Percentiles rank a stretch among this genome's conserved stretches.
These are phyloP conservation scores for Scolopax rusticola DNA, from an alignment of 2,797 vertebrate genomes.

Conservation along the genomic window DNA sequence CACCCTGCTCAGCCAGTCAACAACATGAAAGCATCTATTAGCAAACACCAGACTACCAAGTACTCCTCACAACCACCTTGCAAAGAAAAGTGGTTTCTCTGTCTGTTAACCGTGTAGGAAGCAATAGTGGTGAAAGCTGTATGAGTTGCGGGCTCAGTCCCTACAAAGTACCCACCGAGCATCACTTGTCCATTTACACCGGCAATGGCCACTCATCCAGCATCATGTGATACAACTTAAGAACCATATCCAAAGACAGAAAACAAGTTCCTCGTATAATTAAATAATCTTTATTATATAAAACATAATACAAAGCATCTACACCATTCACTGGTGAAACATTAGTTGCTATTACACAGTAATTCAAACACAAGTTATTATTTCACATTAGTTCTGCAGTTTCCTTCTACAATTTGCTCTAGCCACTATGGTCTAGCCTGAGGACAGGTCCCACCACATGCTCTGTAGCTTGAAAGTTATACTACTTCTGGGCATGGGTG, in stretches of 20 bases:
- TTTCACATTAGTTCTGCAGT: slow-evolving; percentile 54
- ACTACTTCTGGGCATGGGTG: background rate
- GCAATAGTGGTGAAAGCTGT: background rate
- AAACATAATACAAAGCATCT: slow-evolving; percentile 79
- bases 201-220: background rate
- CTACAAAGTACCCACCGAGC: background rate
- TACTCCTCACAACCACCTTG: background rate
- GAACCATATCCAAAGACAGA: background rate
- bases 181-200: background rate
- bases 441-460: background rate
- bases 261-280: background rate
- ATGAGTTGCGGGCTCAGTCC: background rate
- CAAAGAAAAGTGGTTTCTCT: background rate
- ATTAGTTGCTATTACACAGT: slow-evolving; percentile 77
- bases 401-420: background rate
- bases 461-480: background rate
- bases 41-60: background rate
- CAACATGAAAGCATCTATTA: background rate
- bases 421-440: background rate
- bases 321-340: slow-evolving; percentile 74
- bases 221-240: background rate
- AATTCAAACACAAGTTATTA: slow-evolving; percentile 71
- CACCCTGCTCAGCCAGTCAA: background rate
- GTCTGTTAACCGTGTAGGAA: background rate
- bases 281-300: slow-evolving; percentile 80